A percentile compares a stretch with the other conserved stretches of the same genome.
These are phyloP conservation scores for Blomia tropicalis DNA, from an alignment of 2,888 invertebrate species.

Conservation along the genomic window DNA sequence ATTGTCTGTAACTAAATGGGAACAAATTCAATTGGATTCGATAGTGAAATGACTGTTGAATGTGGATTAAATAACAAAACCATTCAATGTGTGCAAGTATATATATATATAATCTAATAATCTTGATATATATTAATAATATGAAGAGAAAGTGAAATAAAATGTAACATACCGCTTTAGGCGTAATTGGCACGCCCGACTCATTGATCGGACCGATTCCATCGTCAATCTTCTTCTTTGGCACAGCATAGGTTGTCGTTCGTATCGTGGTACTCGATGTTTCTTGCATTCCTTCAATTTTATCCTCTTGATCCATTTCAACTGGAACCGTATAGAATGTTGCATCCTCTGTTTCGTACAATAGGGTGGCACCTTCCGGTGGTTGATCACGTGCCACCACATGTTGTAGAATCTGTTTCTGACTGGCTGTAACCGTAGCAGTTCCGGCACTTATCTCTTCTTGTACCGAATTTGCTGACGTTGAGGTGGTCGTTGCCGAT, in stretches of 20 bases:
- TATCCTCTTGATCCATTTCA: not conserved
- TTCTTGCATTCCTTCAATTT: not conserved
- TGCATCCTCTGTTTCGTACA: constrained; percentile 22
- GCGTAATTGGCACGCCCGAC: constrained; percentile 28
- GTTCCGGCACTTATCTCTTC: not conserved
- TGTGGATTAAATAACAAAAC: no score
- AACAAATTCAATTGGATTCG: no score
- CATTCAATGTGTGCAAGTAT: no score
- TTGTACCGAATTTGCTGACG: not conserved
- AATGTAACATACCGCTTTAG: constrained; percentile 29
- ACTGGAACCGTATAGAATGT: constrained; percentile 24
- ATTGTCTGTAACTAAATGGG: no score
- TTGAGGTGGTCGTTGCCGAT: not conserved
- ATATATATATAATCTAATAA: no score
- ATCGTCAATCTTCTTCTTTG: constrained; percentile 27
- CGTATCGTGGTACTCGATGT: constrained; percentile 21
- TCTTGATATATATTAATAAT: no score
- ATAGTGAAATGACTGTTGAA: no score
- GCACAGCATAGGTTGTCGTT: constrained; percentile 28
- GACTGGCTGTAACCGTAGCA: not conserved
- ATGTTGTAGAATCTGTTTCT: constrained; percentile 3
- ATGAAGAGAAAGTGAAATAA: no score
- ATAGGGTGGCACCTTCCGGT: constrained; percentile 18
- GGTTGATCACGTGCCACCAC: constrained; percentile 20
- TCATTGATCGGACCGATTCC: constrained; percentile 30